Conservation (phyloP, 2,113 vertebrate species). For the Camelus dromedarius region DNA sequence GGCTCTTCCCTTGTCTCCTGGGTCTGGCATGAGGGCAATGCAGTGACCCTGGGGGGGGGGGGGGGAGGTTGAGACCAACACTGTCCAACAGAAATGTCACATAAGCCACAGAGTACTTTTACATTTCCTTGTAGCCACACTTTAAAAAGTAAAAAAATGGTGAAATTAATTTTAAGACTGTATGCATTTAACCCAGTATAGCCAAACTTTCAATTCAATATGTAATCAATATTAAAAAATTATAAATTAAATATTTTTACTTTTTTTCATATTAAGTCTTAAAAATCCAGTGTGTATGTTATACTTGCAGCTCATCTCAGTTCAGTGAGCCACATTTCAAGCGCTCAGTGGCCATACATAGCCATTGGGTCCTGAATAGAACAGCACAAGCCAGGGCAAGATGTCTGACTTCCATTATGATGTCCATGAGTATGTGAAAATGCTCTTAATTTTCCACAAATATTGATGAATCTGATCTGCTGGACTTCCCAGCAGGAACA, state of each 20-base stretch:
- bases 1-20: background rate
- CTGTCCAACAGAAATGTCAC: background rate
- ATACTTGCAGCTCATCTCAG: background rate
- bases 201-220: constrained; percentile 11
- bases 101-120: background rate
- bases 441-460: background rate
- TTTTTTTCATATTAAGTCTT: constrained; percentile 8
- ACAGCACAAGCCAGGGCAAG: background rate
- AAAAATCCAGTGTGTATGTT: background rate
- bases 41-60: background rate
- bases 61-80: background rate
- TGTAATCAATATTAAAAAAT: background rate
- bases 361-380: background rate
- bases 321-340: background rate
- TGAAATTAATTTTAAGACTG: constrained; percentile 21
- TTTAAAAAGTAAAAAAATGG: background rate
- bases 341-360: background rate
- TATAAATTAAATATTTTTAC: background rate
- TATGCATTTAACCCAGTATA: constrained; percentile 8
- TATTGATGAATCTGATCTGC: background rate
- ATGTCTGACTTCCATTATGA: background rate
- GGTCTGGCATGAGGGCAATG: background rate
- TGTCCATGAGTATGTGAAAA: background rate
- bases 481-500: background rate
- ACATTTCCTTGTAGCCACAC: background rate